Base-by-base conservation (phyloP, 1,140 invertebrate genomes). In the Apis dorsata region DNA sequence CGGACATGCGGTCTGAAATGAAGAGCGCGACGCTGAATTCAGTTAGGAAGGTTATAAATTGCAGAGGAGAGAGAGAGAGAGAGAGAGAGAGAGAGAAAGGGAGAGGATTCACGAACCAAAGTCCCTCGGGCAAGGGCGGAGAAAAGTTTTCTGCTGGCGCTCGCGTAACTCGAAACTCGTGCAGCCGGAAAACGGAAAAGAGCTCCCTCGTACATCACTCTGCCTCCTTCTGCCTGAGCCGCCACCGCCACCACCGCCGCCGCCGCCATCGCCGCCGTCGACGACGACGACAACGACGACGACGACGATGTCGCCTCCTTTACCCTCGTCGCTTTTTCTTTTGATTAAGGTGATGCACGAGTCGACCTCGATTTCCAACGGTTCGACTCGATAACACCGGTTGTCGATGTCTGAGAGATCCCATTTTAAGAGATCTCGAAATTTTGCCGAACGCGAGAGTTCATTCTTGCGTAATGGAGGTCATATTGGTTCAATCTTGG, bases 21-120 rank as follows among this genome's bases (percentile, higher is more conserved):
- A 81, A 86, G 87, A 86, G 81, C 81, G 62, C 34, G 85, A 89
- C 88, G 90, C 91, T 91, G 88, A 90, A 92, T 93, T 92, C 92
- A 90, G 91, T 93, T 93, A 92, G 91, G 86, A 85, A 82, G 90
- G 90, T 92, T 93, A 93, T 93, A 93, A 93, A 93, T 93, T 92
- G 89, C 89, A 85, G 85, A 81, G 90, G 28, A 57, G 70, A 72
- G 62, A 15, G 24, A 63, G 85, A 85, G 86, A 90, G 24, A 63
- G 85, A 85, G 86, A 90, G 86, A 85, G 85, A 90, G 55, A 15
- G 28, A 59, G 28, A 9, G 86, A 85, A 85, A 90, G 72, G 44
- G 72, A 74, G 57, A n/a, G 34, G 2, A 88, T 83, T 81, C 76
- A 79, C 86, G 69, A 80, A 76, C 87, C 89, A 82, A 91, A 93